Percentiles rank a stretch among this genome's conserved stretches.
Conservation (phyloP, 64 coral and sea anemone genomes). For the Cladopsammia gracilis region DNA sequence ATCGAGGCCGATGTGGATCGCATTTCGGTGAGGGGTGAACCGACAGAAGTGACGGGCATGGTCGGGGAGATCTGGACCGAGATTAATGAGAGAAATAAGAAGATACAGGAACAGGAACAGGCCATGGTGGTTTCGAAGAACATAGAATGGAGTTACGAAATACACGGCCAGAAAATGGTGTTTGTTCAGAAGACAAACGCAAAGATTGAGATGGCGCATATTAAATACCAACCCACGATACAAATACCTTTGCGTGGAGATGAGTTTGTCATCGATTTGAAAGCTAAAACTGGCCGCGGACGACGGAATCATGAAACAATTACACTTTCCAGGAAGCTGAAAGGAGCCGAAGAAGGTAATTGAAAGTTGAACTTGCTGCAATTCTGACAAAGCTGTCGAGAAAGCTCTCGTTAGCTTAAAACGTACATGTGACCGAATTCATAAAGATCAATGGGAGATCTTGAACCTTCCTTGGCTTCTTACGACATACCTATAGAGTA, state of each 20-base stretch:
- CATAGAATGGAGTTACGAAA: background rate
- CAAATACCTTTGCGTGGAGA: background rate
- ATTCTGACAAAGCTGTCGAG: too few relatives aligned
- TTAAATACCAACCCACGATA: background rate
- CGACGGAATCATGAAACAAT: background rate
- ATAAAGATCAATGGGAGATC: too few relatives aligned
- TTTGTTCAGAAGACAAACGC: background rate
- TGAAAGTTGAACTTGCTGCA: too few relatives aligned
- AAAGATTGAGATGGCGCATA: background rate
- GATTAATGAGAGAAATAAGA: conserved; percentile 44
- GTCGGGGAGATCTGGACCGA: conserved; percentile 41
- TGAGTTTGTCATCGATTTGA: background rate
- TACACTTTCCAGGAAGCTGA: background rate
- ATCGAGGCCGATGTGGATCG: conserved; percentile 38
- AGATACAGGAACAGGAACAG: background rate
- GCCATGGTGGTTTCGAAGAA: background rate
- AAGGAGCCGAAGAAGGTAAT: background rate
- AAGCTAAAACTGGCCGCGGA: background rate
- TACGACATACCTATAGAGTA: too few relatives aligned
- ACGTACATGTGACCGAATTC: too few relatives aligned
- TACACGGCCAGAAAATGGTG: background rate
- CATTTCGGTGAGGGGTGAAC: conserved; percentile 39
- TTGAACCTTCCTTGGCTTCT: too few relatives aligned
- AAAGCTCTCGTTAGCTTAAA: too few relatives aligned
- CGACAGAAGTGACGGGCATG: conserved; percentile 46